Evolutionary conservation across 2,888 invertebrate genomes (phyloP).

Genomic region (Drosophila niveifrons): DNA sequence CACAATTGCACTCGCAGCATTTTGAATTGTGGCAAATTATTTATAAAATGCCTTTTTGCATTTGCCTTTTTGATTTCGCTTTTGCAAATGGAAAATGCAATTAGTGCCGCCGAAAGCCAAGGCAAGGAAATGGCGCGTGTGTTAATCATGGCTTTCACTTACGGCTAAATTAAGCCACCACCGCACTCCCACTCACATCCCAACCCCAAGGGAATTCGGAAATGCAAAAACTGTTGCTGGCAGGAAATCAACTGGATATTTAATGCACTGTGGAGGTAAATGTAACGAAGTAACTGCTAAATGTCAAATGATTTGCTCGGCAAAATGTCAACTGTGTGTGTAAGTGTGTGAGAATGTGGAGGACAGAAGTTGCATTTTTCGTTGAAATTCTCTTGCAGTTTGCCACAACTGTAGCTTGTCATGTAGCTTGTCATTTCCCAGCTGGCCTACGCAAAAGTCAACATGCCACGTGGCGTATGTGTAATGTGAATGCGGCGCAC

Average conservation of each 20-base stretch:
- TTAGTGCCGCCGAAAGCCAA: constrained; percentile 50
- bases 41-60: constrained; percentile 54
- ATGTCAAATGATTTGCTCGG: constrained; percentile 5
- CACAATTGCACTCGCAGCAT: constrained; percentile 21
- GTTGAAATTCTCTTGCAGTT: constrained; percentile 33
- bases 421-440: constrained; percentile 25
- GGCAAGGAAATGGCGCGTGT: constrained; percentile 61
- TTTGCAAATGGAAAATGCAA: constrained; percentile 65
- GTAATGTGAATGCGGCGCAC: constrained; percentile 43
- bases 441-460: constrained; percentile 14
- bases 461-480: constrained; percentile 50
- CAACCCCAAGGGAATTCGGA: constrained; percentile 6
- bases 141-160: constrained; percentile 69
- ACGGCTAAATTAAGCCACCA: constrained; percentile 59
- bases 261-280: neutral
- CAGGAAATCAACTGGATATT: constrained; percentile 12
- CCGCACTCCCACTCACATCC: constrained; percentile 8
- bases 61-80: constrained; percentile 28
- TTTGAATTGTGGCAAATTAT: constrained; percentile 70
- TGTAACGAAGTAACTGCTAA: constrained; percentile 24
- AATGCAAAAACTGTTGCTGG: constrained; percentile 20
- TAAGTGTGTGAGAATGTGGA: neutral
- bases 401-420: constrained; percentile 11
- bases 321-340: neutral
- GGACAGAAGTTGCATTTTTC: constrained; percentile 15